Evolutionary conservation across 1,140 invertebrate genomes (phyloP), one percentile per base, ranked within the genome.

Genomic region (Drosophila triauraria): DNA sequence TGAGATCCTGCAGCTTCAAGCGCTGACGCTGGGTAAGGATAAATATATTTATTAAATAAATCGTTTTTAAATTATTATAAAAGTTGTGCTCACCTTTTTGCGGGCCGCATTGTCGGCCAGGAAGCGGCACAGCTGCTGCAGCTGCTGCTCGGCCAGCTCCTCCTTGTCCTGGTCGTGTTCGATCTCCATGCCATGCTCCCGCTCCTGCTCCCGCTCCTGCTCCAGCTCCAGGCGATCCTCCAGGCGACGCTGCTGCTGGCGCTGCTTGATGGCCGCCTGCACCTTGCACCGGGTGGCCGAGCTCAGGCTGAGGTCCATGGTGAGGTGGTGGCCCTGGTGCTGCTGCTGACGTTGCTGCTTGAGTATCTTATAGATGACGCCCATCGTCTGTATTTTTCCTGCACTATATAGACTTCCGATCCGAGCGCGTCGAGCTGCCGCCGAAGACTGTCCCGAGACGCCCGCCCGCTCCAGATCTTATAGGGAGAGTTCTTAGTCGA

Each of bases 341-440:
- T 40, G 53, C 53, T 56, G 53, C 53, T 56, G 53, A 15, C 84
- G 79, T 6, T 86, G 91, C 44, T 92, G 91, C 51, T 91, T 92
- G 4, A 92, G 54, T 78, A 92, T 81, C 61, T 92, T 92, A 42
- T 92, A 88, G 53, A 91, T 91, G 75, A 91, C 83, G 59, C 91
- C 91, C 91, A 91, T 91, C 80, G 13, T 25, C 1, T 1, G 13
- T 47, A 20, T 35, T 15, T 54, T 54, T 13, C 47, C 9, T 9
- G 12, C 32, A 35, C 7, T 25, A n/a, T 32, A 40, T 57, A 42
- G 20, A 20, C 61, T 10, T 12, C n/a, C 38, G 56, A 53, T 54
- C 35, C 48, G 48, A 58, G 43, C 75, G 50, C 59, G 38, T 44
- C 50, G 75, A 82, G 75, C 44, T 44, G 53, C 69, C 20, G 27